These are phyloP conservation scores for Calyptommatus sinebrachiatus DNA, from an alignment of 2,113 vertebrate species.

Conservation along the genomic window DNA sequence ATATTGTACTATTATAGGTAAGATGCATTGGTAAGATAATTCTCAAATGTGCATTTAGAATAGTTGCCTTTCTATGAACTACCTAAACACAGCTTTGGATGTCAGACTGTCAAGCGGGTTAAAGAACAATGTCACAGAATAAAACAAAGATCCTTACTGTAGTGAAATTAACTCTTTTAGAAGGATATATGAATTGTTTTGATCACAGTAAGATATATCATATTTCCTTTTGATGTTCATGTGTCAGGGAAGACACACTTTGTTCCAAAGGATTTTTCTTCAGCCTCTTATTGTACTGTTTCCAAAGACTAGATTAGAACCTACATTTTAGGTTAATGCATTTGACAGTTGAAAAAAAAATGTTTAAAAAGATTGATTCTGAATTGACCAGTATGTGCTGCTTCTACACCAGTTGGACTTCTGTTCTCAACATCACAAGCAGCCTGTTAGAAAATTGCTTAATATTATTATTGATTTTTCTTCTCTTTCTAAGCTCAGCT, in stretches of 20 bases:
- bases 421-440: slow-evolving; percentile 38
- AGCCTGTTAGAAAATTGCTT: slow-evolving; percentile 65
- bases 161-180: background rate
- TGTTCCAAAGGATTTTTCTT: slow-evolving; percentile 9
- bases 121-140: too few relatives aligned
- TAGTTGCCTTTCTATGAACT: too few relatives aligned
- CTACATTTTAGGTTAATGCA: background rate
- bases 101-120: too few relatives aligned
- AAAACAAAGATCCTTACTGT: background rate
- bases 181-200: background rate
- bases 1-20: too few relatives aligned
- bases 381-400: background rate
- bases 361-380: background rate
- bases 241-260: background rate
- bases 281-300: background rate
- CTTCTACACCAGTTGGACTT: slow-evolving; percentile 19
- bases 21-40: too few relatives aligned
- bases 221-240: background rate
- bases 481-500: slow-evolving; percentile 88
- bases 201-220: background rate
- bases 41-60: too few relatives aligned
- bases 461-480: slow-evolving; percentile 76
- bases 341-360: background rate
- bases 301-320: background rate
- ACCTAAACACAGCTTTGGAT: too few relatives aligned